These are phyloP conservation scores for Agonopterix arenella DNA, from an alignment of 2,888 invertebrate species.

Conservation along the genomic window DNA sequence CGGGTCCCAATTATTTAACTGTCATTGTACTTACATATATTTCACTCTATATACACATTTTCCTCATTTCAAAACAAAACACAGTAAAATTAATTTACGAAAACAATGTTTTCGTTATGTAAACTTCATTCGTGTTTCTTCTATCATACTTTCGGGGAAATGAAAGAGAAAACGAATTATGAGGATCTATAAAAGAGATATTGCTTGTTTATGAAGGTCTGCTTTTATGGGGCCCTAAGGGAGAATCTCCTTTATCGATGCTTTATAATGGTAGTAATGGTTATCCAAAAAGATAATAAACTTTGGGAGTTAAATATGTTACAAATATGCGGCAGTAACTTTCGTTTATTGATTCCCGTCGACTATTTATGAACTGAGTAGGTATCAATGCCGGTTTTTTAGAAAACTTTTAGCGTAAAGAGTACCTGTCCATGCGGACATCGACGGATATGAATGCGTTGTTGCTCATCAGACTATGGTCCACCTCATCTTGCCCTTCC, in stretches of 20 bases:
- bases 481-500: no score
- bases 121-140: constrained; percentile 23
- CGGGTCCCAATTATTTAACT: constrained; percentile 39
- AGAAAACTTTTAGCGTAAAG: no score
- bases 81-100: no score
- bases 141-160: constrained; percentile 33
- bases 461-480: no score
- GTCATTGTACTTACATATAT: background rate
- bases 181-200: constrained; percentile 55
- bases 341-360: background rate
- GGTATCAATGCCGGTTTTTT: no score
- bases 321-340: constrained; percentile 15
- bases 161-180: constrained; percentile 51
- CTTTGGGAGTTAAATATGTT: constrained; percentile 28
- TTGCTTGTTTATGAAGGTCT: constrained; percentile 68
- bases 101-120: background rate
- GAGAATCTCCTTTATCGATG: constrained; percentile 54
- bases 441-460: no score
- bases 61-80: no score
- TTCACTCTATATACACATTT: no score
- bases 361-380: no score
- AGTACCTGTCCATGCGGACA: no score
- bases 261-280: constrained; percentile 51
- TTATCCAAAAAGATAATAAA: constrained; percentile 54
- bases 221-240: constrained; percentile 54